phyloP scores from a whole-genome alignment of 2,797 vertebrate species.

The Miichthys miiuy region DNA sequence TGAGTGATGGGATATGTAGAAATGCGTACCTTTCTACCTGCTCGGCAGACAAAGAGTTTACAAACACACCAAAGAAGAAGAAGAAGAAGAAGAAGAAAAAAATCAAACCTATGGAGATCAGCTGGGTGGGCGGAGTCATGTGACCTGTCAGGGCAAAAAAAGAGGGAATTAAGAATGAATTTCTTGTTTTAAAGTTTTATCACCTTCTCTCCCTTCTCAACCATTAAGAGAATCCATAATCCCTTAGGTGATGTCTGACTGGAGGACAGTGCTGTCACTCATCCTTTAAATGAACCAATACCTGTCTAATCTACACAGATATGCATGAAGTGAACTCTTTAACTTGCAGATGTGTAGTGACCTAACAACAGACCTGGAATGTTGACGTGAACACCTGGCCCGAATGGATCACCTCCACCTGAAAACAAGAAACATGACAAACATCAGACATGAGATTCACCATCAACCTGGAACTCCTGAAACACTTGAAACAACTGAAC shows the following conservation, averaged over 20 bases:
- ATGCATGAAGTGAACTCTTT: background rate
- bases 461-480: background rate
- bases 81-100: background rate
- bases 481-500: too few species aligned
- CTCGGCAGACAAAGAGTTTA: background rate
- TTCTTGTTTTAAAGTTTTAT: background rate
- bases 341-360: background rate
- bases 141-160: conserved; percentile 58
- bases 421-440: conserved; percentile 25
- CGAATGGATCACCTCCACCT: conserved; percentile 52
- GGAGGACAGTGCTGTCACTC: background rate
- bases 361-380: conserved; percentile 33
- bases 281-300: background rate
- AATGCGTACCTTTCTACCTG: too few species aligned
- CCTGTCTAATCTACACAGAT: background rate
- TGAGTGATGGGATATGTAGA: too few species aligned
- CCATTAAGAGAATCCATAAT: background rate
- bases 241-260: background rate
- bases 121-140: conserved; percentile 62
- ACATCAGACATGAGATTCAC: background rate
- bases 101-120: conserved; percentile 68
- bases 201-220: background rate
- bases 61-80: background rate
- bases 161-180: background rate
- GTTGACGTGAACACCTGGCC: conserved; percentile 22